Evolutionary conservation across 2,888 invertebrate genomes (phyloP).

Genomic region (Drosophila monieri): DNA sequence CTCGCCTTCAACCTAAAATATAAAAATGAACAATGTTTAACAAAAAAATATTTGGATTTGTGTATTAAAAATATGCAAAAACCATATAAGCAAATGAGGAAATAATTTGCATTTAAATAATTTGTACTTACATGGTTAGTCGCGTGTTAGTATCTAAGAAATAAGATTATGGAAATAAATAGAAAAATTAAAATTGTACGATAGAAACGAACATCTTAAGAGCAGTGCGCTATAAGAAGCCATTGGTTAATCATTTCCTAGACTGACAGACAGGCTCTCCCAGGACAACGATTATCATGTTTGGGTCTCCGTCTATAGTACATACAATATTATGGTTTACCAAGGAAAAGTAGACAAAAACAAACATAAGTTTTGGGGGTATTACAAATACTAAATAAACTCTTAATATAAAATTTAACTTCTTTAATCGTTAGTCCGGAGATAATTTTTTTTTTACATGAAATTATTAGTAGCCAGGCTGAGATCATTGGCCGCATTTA

Average conservation of each 20-base stretch:
- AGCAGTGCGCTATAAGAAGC: slow-evolving; percentile 45
- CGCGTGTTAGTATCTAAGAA: slow-evolving; percentile 74
- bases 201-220: slow-evolving; percentile 27
- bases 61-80: slow-evolving; percentile 3
- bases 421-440: background rate
- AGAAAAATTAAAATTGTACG: slow-evolving; percentile 51
- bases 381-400: slow-evolving; percentile 11
- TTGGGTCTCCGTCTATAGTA: slow-evolving; percentile 24
- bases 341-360: slow-evolving; percentile 23
- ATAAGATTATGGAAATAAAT: slow-evolving; percentile 62
- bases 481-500: slow-evolving; percentile 83
- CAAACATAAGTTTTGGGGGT: background rate
- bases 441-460: slow-evolving; percentile 79
- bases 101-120: slow-evolving; percentile 42
- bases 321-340: slow-evolving; percentile 17
- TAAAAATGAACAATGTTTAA: slow-evolving; percentile 12
- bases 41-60: slow-evolving; percentile 5
- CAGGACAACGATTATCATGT: slow-evolving; percentile 12
- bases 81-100: slow-evolving; percentile 17
- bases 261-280: slow-evolving; percentile 16
- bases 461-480: slow-evolving; percentile 84
- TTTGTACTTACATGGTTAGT: slow-evolving; percentile 75
- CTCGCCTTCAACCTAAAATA: slow-evolving; percentile 54
- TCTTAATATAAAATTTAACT: background rate
- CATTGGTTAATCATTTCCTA: slow-evolving; percentile 9